phyloP scores from a whole-genome alignment of 2,888 invertebrate genomes.

The Drosophila robusta region DNA sequence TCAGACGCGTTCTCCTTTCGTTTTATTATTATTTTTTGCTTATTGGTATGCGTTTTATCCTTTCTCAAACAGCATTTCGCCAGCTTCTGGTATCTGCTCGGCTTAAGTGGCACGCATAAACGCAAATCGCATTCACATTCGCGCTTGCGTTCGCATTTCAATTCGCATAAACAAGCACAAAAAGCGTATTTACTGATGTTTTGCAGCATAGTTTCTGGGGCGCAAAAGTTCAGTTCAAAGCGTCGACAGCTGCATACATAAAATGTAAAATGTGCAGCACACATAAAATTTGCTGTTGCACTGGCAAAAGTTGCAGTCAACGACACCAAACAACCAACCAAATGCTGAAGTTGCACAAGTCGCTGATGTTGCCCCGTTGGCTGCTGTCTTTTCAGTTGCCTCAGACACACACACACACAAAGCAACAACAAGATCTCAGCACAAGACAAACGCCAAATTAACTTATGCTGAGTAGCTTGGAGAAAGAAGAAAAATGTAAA shows the following conservation, averaged over 20 bases:
- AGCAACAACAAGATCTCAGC: constrained; percentile 43
- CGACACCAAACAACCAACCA: constrained; percentile 39
- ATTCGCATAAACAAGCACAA: constrained; percentile 56
- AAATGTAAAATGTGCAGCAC: constrained; percentile 27
- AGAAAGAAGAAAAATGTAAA: constrained; percentile 55
- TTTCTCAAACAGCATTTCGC: not conserved
- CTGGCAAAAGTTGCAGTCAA: constrained; percentile 45
- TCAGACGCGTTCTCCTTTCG: not conserved
- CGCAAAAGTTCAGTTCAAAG: constrained; percentile 52
- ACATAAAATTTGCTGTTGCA: constrained; percentile 15
- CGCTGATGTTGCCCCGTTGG: constrained; percentile 25
- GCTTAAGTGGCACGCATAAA: constrained; percentile 42
- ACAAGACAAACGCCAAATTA: constrained; percentile 74
- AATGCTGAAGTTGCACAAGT: constrained; percentile 36
- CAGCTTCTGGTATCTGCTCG: constrained; percentile 7
- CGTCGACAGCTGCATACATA: constrained; percentile 59
- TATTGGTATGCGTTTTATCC: not conserved
- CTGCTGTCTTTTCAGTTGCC: constrained; percentile 18
- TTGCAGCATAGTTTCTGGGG: constrained; percentile 55
- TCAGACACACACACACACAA: constrained; percentile 23
- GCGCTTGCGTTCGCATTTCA: constrained; percentile 38
- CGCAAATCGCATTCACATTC: constrained; percentile 35
- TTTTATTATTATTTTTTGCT: not conserved
- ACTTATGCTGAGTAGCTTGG: constrained; percentile 71
- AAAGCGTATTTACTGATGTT: constrained; percentile 57